These are phyloP conservation scores for Scortum barcoo DNA, from an alignment of 2,113 vertebrate species.

Conservation along the genomic window DNA sequence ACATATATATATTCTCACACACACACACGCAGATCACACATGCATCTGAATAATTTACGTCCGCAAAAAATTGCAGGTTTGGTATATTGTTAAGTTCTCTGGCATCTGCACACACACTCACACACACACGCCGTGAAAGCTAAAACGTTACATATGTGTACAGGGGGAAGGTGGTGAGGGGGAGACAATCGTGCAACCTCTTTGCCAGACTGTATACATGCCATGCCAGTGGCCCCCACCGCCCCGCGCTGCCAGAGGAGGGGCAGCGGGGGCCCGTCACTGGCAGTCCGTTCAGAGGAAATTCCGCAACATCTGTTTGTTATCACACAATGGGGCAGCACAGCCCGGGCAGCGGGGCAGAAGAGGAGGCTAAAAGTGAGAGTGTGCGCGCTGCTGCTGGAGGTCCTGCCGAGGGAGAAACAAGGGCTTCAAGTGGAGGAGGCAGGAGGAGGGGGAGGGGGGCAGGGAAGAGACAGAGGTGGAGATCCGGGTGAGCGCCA, in stretches of 20 bases:
- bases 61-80: background rate
- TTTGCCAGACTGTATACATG: slow-evolving; percentile 84
- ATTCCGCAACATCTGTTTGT: slow-evolving; percentile 97
- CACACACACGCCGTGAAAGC: background rate
- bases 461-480: slow-evolving; percentile 47
- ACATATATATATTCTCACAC: background rate
- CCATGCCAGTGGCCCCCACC: slow-evolving; percentile 65
- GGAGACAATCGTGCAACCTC: slow-evolving; percentile 50
- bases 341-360: slow-evolving; percentile 62
- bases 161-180: too few species aligned
- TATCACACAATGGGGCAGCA: slow-evolving; percentile 86
- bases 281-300: slow-evolving; percentile 89
- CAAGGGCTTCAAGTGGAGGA: slow-evolving; percentile 21
- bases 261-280: slow-evolving; percentile 85
- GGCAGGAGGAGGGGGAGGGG: background rate
- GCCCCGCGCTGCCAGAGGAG: slow-evolving; percentile 83
- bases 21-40: slow-evolving; percentile 1
- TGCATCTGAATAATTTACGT: slow-evolving; percentile 41
- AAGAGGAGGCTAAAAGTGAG: slow-evolving; percentile 63
- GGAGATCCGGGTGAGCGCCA: slow-evolving; percentile 64
- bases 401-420: slow-evolving; percentile 69
- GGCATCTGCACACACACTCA: slow-evolving; percentile 3
- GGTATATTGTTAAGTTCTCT: slow-evolving; percentile 17
- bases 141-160: slow-evolving; percentile 39
- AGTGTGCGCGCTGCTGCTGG: slow-evolving; percentile 50